Conservation (phyloP, 2,888 invertebrate genomes). For the Drosophila acutilabella region DNA sequence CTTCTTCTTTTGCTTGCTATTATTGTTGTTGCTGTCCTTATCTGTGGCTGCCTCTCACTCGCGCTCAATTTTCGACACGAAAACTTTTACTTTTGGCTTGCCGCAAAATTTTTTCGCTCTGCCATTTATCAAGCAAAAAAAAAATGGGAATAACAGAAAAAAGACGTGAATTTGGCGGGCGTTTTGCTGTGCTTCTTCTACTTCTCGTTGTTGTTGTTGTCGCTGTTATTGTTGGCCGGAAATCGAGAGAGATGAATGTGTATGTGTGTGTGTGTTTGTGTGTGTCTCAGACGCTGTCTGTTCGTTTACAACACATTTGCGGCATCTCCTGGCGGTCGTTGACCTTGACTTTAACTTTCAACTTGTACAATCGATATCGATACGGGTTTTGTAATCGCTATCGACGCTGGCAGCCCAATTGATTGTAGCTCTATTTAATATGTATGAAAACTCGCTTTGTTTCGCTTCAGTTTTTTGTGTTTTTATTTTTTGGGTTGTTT, state of each 20-base stretch:
- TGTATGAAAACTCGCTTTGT: constrained; percentile 25
- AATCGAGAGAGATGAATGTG: constrained; percentile 31
- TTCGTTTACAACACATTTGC: constrained; percentile 49
- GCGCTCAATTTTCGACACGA: constrained; percentile 41
- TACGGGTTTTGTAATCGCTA: constrained; percentile 8
- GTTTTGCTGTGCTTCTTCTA: constrained; percentile 3
- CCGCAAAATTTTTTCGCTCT: constrained; percentile 56
- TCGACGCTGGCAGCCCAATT: constrained; percentile 39
- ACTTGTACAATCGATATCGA: constrained; percentile 22
- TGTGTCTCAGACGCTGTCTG: constrained; percentile 43
- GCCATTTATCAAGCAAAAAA: constrained; percentile 61
- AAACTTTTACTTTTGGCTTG: constrained; percentile 67
- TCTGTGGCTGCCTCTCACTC: constrained; percentile 52
- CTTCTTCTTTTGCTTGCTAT: constrained; percentile 18
- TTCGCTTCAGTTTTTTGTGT: constrained; percentile 2
- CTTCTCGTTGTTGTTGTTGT: neutral
- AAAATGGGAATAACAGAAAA: neutral
- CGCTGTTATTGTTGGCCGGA: constrained; percentile 42
- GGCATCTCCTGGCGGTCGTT: constrained; percentile 57
- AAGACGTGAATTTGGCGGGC: constrained; percentile 15
- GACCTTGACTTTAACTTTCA: constrained; percentile 66
- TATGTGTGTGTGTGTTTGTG: constrained; percentile 12
- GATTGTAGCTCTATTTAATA: constrained; percentile 41
- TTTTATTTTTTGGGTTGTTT: neutral
- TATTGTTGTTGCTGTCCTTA: constrained; percentile 39